Base-by-base conservation (phyloP, 2,888 invertebrate species). In the Apotomis capreana region DNA sequence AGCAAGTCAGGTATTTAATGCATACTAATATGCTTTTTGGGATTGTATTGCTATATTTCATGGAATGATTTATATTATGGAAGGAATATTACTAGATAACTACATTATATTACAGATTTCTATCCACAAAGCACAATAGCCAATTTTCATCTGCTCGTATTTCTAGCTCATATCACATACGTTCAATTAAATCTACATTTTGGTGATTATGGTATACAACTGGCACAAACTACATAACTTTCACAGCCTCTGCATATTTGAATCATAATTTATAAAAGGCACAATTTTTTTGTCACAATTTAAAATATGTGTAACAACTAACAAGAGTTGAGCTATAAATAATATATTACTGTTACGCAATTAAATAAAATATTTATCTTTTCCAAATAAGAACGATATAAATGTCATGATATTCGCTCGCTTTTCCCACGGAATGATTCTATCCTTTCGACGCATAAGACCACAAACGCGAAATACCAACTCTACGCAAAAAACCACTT, bases 321-420 rank as follows among this genome's bases (percentile, higher is more conserved):
- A 51, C 49, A 10, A 9, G 5, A 36, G 46, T 58, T 58, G 37
- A 59, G 52, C 62, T 63, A n/a, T 51, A 13, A 46, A 37, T 68
- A 68, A 49, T 51, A 49, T 46, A 61, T 40, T 36, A 46, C 46
- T 4, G 46, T 26, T 44, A 68, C 13, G 57, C 40, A 36, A 61
- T 44, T 54, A 44, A 55, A 70, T 37, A 55, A 55, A 62, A 40
- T 52, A 12, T 58, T 51, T 15, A 40, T 40, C 6, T 58, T 5
- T 61, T 37, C 57, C 36, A 46, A 52, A 63, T 57, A 44, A 37
- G 69, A 36, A 59, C 55, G 26, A 57, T 65, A 54, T 74, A 78
- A 79, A 80, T 87, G 89, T 88, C 87, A 89, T 88, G 88, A 87
- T 80, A 78, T 82, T 77, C 80, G 84, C 88, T 88, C 86, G 80